Evolutionary conservation across 2,888 invertebrate genomes (phyloP), one percentile per base, ranked within the genome.

Genomic region (Podabrus alpinus): DNA sequence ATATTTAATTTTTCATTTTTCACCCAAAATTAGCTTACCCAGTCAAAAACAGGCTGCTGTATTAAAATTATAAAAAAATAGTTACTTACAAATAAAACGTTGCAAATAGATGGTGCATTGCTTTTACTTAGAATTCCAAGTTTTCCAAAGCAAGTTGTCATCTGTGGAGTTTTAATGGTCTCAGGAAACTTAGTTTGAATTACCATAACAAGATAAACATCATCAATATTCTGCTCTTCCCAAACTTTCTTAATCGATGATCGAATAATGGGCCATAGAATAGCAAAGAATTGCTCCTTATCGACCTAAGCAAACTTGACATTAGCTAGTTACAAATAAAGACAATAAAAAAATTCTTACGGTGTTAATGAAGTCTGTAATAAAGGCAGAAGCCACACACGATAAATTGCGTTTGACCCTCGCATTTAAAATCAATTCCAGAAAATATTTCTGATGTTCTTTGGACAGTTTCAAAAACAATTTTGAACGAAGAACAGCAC

Each of bases 401-500:
- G 88, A 88, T 2, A 94, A 85, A 84, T 93, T 93, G 13, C 89
- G 90, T 78, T 92, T 90, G 81, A 91, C 90, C 19, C 91, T 90
- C n/a, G 91, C 90, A 67, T 85, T 84, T 19, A 92, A 80, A 17
- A 90, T 80, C 62, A 86, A 83, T 76, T 88, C 86, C 4, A 90
- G 78, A 19, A 91, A 82, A 82, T 88, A 85, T 68, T 85, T 84
- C 75, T 90, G 86, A 21, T 91, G 89, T 68, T 92, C 90, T 21
- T 80, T 81, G 0, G 88, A 86, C 78, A 88, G 88, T 79, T 88
- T 88, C 1, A 87, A 79, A 80, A 93, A 89, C 68, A 90, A 86
- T 16, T 90, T 90, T 0, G 94, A 92, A 68, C 92, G 89, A 75
- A 94, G 89, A 29, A 94, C 83, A 3, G 94, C 92, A 17, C 93